Evolutionary conservation across 2,113 vertebrate species (phyloP).

Genomic region (Ariopsis seemanni): DNA sequence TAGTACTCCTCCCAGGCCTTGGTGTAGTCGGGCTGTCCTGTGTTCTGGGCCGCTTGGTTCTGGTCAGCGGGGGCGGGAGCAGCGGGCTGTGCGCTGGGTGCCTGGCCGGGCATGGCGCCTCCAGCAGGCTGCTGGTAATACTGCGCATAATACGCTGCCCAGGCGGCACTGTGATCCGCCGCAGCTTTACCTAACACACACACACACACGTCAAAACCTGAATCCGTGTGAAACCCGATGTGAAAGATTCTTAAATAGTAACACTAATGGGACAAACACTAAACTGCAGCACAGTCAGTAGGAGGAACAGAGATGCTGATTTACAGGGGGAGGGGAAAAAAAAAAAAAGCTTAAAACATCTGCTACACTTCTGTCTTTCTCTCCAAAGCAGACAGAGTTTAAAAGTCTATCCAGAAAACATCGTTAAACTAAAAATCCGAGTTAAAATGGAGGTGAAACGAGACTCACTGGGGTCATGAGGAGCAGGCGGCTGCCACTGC

Average conservation of each 20-base stretch:
- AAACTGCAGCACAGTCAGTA: neutral
- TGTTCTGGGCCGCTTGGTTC: slow-evolving; percentile 69
- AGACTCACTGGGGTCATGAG: slow-evolving; percentile 85
- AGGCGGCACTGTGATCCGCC: slow-evolving; percentile 85
- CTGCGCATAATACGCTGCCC: slow-evolving; percentile 92
- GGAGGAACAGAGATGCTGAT: neutral
- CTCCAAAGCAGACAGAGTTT: neutral
- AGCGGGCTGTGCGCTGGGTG: slow-evolving; percentile 73
- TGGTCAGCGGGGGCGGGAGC: slow-evolving; percentile 78
- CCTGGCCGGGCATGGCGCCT: slow-evolving; percentile 77
- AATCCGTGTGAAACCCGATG: neutral
- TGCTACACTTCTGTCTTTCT: neutral
- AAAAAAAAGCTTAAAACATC: slow-evolving; percentile 12
- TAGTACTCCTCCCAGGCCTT: slow-evolving; percentile 96
- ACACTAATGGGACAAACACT: neutral
- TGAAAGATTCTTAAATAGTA: too few relatives aligned
- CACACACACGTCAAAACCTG: neutral
- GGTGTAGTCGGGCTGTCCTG: slow-evolving; percentile 88
- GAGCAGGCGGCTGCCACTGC: slow-evolving; percentile 87
- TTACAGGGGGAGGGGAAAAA: too few relatives aligned
- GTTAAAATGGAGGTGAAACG: neutral
- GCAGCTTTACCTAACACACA: slow-evolving; percentile 79
- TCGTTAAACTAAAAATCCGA: neutral
- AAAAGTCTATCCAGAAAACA: neutral
- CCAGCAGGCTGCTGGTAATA: slow-evolving; percentile 88